Evolutionary conservation across 2,113 vertebrate genomes (phyloP).

Genomic region (Glaucomys volans): DNA sequence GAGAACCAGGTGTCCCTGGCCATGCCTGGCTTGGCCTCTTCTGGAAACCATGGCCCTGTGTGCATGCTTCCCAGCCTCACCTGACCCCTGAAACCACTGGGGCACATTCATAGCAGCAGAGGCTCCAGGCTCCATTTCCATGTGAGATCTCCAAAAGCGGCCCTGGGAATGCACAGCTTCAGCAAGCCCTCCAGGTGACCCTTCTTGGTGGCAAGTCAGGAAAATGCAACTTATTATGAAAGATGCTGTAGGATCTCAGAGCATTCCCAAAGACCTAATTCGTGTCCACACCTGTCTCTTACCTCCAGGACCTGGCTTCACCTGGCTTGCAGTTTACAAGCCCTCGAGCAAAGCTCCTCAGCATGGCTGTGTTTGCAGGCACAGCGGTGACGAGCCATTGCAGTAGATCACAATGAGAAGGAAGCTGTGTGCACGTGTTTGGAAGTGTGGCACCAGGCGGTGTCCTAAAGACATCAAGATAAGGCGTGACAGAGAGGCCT

Average conservation of each 20-base stretch:
- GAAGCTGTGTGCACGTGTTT: background rate
- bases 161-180: background rate
- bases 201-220: constrained; percentile 12
- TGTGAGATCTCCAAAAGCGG: background rate
- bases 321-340: constrained; percentile 16
- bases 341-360: constrained; percentile 14
- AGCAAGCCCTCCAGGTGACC: background rate
- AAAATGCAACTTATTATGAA: constrained; percentile 1
- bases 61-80: background rate
- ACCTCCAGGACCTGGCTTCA: constrained; percentile 15
- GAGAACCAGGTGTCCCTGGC: background rate
- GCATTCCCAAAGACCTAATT: background rate
- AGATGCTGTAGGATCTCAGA: background rate
- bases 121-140: background rate
- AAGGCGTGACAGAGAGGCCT: background rate
- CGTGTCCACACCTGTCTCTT: constrained; percentile 23
- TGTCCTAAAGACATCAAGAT: constrained; percentile 8
- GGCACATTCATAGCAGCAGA: background rate
- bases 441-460: background rate
- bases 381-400: background rate
- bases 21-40: background rate
- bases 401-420: background rate
- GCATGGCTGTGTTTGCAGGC: background rate
- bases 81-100: background rate
- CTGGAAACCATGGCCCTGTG: fast-evolving